Conservation (phyloP, 2,888 invertebrate species). For the Tachina grossa region DNA sequence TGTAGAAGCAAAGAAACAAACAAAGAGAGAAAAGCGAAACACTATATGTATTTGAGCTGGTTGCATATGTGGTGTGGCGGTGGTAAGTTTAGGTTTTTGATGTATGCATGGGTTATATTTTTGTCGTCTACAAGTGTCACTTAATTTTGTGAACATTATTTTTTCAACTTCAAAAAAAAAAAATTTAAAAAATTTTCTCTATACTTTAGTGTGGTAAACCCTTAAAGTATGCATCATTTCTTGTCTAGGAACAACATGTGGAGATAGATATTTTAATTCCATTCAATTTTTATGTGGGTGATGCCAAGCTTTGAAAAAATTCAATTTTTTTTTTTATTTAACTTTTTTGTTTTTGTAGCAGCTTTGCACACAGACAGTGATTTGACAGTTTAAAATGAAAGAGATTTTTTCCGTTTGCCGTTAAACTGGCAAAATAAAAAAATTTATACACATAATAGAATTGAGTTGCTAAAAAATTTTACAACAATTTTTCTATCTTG, state of each 20-base stretch:
- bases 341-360: conserved; percentile 45
- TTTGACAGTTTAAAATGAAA: conserved; percentile 70
- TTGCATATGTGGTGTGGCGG: conserved; percentile 38
- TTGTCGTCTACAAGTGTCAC: conserved; percentile 72
- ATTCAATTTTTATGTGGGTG: conserved; percentile 70
- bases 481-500: conserved; percentile 32
- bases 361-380: conserved; percentile 68
- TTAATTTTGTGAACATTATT: conserved; percentile 70
- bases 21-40: neutral
- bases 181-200: conserved; percentile 1
- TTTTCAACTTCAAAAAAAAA: conserved; percentile 17
- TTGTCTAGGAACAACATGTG: conserved; percentile 65
- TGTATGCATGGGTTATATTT: conserved; percentile 69
- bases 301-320: conserved; percentile 30
- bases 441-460: conserved; percentile 23
- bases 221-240: conserved; percentile 71
- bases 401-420: conserved; percentile 58
- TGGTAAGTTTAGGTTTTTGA: conserved; percentile 39
- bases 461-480: conserved; percentile 29
- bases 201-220: conserved; percentile 66
- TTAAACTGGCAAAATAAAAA: conserved; percentile 31
- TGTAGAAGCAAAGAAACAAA: neutral
- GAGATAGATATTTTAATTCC: conserved; percentile 71
- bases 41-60: conserved; percentile 12
- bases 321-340: conserved; percentile 41